Base-by-base conservation (phyloP, 2,113 vertebrate species). In the Dasyornis broadbenti region DNA sequence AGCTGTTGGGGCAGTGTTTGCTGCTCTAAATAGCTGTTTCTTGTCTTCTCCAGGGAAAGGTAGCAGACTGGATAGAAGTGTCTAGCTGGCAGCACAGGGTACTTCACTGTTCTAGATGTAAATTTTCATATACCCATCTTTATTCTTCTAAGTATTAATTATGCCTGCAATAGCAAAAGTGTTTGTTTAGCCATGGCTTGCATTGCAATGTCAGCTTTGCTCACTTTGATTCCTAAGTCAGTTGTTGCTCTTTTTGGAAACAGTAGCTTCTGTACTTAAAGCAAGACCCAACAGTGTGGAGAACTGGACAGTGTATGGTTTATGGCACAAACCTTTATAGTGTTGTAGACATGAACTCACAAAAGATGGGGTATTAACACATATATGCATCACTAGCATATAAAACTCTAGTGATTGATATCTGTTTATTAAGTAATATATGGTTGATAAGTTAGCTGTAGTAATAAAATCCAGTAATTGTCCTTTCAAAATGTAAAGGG, bases 1-100 rank as follows among this genome's bases (percentile, higher is more conserved):
- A 95, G 94, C 90, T 96, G 84, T 87, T 94, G 92, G 85, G 92
- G 44, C 90, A 95, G 82, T 65, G 53, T 96, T 93, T 82, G 84
- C 49, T 89, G 52, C 92, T 94, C 78, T 82, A 91, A 91, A 95
- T 94, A 90, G 75, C 57, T 94, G 40, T 82, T 85, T 69, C 87
- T 76, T 79, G 66, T 52, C 95, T 95, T 79, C 70, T 93, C 33
- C 26, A 23, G 82, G 45, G 70, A 72, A 33, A 37, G 92, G 92
- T 93, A 49, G 37, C 44, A 79, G 49, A 14, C 53, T 49, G 50
- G 45, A 14, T 64, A 20, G 56, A 87, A 56, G 65, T 49, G 61
- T 60, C 73, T 8, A 5, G 15, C 64, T 75, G 72, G 73, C 18
- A 85, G 65, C 39, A 35, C 8, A 13, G 53, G 22, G 15, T 8